Conservation (phyloP, 2,113 vertebrate genomes). For the Leucoraja erinaceus region DNA sequence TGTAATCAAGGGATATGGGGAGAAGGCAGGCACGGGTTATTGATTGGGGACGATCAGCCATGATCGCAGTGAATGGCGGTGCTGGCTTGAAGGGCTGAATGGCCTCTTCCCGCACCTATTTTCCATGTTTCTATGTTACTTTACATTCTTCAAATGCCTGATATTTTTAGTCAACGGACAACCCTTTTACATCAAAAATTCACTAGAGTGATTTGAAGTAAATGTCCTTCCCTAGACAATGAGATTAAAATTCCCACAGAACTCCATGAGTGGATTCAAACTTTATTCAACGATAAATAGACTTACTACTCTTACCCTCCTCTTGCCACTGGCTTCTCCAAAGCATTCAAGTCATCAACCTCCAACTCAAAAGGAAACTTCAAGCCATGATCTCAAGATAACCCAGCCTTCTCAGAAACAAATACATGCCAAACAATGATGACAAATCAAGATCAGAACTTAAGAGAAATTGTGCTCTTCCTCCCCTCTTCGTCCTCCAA, state of each 20-base stretch:
- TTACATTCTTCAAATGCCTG: not conserved
- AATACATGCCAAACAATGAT: not conserved
- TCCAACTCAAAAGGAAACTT: not conserved
- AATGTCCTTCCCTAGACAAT: not conserved
- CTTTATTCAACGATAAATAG: not conserved
- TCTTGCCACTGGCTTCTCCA: not conserved
- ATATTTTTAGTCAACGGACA: not conserved
- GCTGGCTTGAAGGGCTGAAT: no score
- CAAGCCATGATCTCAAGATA: not conserved
- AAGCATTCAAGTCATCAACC: not conserved
- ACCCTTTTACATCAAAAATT: not conserved
- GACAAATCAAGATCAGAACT: not conserved
- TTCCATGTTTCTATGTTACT: no score
- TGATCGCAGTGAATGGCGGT: no score
- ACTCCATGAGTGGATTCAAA: not conserved
- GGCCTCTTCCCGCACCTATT: no score
- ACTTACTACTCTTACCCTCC: not conserved
- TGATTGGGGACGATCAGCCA: no score
- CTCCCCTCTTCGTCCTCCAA: no score
- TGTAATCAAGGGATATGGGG: no score
- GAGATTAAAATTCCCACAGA: not conserved
- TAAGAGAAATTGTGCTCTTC: no score
- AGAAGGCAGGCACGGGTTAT: no score
- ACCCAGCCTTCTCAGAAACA: not conserved
- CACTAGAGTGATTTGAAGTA: not conserved